phyloP scores from a whole-genome alignment of 2,888 invertebrate species.

The Tuberolachnus salignus region DNA sequence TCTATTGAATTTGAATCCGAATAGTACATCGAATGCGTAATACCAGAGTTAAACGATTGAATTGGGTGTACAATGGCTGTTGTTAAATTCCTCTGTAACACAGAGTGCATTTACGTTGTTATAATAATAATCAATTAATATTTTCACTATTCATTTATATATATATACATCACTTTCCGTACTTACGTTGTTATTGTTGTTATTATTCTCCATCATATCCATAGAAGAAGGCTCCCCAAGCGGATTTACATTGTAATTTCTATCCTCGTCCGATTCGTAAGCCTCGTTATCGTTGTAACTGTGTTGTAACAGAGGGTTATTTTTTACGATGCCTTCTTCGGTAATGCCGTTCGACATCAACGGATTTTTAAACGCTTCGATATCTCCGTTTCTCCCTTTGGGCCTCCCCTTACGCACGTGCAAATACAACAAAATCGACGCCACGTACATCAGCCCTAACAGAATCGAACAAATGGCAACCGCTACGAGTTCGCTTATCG shows the following conservation, averaged over 20 bases:
- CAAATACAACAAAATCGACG: slow-evolving; percentile 81
- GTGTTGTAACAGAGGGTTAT: slow-evolving; percentile 71
- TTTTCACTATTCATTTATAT: not conserved
- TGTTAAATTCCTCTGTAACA: slow-evolving; percentile 63
- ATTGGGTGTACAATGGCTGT: slow-evolving; percentile 75
- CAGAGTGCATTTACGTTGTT: no score
- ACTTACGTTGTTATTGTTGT: slow-evolving; percentile 46
- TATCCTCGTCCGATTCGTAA: slow-evolving; percentile 59
- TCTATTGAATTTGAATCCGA: slow-evolving; percentile 71
- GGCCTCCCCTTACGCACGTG: slow-evolving; percentile 64
- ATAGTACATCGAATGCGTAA: slow-evolving; percentile 60
- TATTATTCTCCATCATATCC: slow-evolving; percentile 59
- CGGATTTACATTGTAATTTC: slow-evolving; percentile 23
- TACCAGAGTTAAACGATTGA: slow-evolving; percentile 60
- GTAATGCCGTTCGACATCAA: slow-evolving; percentile 37
- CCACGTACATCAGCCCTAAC: slow-evolving; percentile 85
- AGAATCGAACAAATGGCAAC: slow-evolving; percentile 82
- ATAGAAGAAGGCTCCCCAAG: slow-evolving; percentile 23
- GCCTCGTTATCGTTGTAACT: slow-evolving; percentile 63
- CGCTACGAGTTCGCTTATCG: slow-evolving; percentile 79
- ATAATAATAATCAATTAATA: not conserved
- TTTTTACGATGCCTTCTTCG: slow-evolving; percentile 75
- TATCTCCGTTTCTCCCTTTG: slow-evolving; percentile 59
- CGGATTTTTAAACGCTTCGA: slow-evolving; percentile 57
- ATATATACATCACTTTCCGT: no score